Conservation (phyloP, 2,113 vertebrate species). For the Maccullochella peelii region DNA sequence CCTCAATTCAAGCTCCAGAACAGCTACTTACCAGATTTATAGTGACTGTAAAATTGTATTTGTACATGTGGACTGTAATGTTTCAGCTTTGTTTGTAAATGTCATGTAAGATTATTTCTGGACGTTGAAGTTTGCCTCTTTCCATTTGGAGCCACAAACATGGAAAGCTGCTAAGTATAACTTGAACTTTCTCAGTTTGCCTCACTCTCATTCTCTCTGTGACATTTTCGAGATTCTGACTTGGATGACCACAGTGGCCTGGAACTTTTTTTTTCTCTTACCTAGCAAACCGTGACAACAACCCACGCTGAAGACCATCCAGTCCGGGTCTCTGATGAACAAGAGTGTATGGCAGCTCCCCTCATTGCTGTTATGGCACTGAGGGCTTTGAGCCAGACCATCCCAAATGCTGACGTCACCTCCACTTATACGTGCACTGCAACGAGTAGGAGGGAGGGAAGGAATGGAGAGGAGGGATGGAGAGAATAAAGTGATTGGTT, state of each 20-base stretch:
- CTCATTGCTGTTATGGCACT: constrained; percentile 81
- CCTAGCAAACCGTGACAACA: constrained; percentile 70
- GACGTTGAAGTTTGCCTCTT: constrained; percentile 43
- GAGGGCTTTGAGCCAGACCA: constrained; percentile 80
- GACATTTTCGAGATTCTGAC: constrained; percentile 62
- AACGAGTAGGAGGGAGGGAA: constrained; percentile 47
- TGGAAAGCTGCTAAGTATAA: constrained; percentile 55
- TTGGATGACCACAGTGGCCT: constrained; percentile 45
- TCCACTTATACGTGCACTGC: constrained; percentile 75
- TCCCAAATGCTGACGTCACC: constrained; percentile 85
- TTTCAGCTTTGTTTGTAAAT: constrained; percentile 60
- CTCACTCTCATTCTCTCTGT: constrained; percentile 50
- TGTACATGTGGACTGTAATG: constrained; percentile 35
- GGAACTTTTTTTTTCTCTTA: background rate
- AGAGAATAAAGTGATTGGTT: constrained; percentile 83
- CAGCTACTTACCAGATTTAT: background rate
- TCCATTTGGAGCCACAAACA: constrained; percentile 56
- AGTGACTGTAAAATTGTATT: constrained; percentile 34
- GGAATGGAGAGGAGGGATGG: constrained; percentile 40
- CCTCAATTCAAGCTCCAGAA: background rate
- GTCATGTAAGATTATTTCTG: constrained; percentile 59
- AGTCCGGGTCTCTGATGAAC: constrained; percentile 68
- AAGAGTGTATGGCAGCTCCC: constrained; percentile 67
- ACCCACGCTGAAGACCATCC: constrained; percentile 50
- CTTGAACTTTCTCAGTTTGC: constrained; percentile 60